Percentiles rank a stretch among this genome's conserved stretches.
phyloP scores from a whole-genome alignment of 2,888 invertebrate genomes.

The Meiosimyza decipiens region DNA sequence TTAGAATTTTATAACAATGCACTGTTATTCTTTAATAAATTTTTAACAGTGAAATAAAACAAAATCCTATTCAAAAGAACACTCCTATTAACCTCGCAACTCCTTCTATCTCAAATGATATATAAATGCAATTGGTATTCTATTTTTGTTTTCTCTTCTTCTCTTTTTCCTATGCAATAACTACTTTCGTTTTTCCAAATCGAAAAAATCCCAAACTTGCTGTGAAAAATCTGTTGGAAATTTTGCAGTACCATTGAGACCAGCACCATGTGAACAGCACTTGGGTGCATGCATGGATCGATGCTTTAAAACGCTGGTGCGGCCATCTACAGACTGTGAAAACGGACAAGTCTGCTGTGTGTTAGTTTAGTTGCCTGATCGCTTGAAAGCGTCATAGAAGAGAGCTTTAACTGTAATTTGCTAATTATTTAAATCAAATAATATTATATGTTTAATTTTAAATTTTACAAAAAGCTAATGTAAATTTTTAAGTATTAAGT shows the following conservation, averaged over 20 bases:
- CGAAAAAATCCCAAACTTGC: constrained; percentile 35
- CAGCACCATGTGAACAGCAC: constrained; percentile 61
- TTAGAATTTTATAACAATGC: not conserved
- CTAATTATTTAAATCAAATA: not conserved
- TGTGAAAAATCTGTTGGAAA: constrained; percentile 34
- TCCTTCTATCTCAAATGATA: constrained; percentile 25
- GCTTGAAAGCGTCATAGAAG: not conserved
- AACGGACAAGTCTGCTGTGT: constrained; percentile 62
- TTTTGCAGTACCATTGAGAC: constrained; percentile 59
- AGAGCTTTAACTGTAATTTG: constrained; percentile 30
- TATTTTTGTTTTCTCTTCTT: constrained; percentile 31
- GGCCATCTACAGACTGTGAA: constrained; percentile 61
- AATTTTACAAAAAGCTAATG: not conserved
- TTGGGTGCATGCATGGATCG: constrained; percentile 59
- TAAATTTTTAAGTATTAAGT: not conserved
- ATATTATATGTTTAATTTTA: not conserved
- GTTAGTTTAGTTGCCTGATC: constrained; percentile 47
- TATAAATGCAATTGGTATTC: constrained; percentile 44
- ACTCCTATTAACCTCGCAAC: constrained; percentile 7
- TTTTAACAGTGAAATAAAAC: constrained; percentile 33
- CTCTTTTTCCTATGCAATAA: constrained; percentile 22
- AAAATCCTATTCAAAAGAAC: constrained; percentile 6
- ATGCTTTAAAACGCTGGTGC: constrained; percentile 54
- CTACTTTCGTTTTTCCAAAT: not conserved
- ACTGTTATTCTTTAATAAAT: constrained; percentile 6